A percentile compares a stretch with the other conserved stretches of the same genome.
These are phyloP conservation scores for Channa striata DNA, from an alignment of 2,797 vertebrate genomes.

Conservation along the genomic window DNA sequence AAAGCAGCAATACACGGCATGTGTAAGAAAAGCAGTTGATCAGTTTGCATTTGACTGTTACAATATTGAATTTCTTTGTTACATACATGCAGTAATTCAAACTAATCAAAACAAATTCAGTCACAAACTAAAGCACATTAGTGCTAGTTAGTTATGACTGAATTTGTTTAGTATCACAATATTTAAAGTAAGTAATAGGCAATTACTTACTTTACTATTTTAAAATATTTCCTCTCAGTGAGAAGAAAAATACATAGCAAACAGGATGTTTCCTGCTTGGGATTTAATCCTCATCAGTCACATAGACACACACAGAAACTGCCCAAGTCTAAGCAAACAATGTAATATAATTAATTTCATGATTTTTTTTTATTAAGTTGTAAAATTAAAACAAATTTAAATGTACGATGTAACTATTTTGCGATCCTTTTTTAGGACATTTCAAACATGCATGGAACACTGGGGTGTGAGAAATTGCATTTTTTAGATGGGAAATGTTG, in stretches of 20 bases:
- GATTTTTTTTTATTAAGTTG: too few species aligned
- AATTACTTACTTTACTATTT: slow-evolving; percentile 16
- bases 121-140: too few species aligned
- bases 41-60: slow-evolving; percentile 2
- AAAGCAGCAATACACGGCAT: background rate
- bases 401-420: too few species aligned
- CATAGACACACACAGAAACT: slow-evolving; percentile 22
- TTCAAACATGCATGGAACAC: too few species aligned
- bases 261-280: slow-evolving; percentile 34
- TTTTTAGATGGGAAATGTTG: too few species aligned
- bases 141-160: too few species aligned
- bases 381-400: too few species aligned
- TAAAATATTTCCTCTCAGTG: slow-evolving; percentile 12
- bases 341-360: background rate
- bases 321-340: slow-evolving; percentile 9
- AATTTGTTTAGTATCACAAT: too few species aligned
- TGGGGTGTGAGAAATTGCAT: too few species aligned
- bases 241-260: slow-evolving; percentile 43
- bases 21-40: background rate
- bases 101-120: background rate
- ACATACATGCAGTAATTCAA: background rate
- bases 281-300: slow-evolving; percentile 46
- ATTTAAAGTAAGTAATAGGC: too few species aligned
- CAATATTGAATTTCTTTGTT: background rate
- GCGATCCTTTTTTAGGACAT: too few species aligned